Evolutionary conservation across 2,888 invertebrate species (phyloP), one percentile per base, ranked within the genome.

Genomic region (Agrochola lota): DNA sequence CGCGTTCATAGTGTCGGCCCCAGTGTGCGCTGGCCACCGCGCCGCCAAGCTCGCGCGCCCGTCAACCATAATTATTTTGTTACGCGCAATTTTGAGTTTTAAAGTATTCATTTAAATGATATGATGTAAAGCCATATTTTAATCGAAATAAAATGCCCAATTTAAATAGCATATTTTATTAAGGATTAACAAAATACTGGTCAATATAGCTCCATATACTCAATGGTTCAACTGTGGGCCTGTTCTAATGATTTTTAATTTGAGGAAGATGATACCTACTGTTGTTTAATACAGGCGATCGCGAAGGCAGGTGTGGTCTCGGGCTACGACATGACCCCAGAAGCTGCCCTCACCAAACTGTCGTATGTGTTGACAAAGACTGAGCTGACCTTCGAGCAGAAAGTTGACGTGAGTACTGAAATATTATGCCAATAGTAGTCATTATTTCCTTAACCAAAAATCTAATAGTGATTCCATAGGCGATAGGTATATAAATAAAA

Each of bases 301-400:
- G 94, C 97, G 55, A 97, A 97, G 74, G 97, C 97, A 75, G 99
- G 99, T 1, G 98, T 99, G 1, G 97, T 98, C 46, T 97, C 98
- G 0, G 99, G 99, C 0, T 97, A 97, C 77, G 99, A 99, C 91
- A 98, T 99, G 98, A 99, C 99, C 0, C 98, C 99, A 0, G 99
- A 99, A 94, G 99, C 99, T 0, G 99, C 99, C 0, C 97, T 99
- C 15, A 98, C 99, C 3, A 99, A 99, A 94, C 96, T 99, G 2
- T 97, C 98, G 0, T 99, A 99, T 90, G 98, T 99, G 1, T 95
- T 99, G 43, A 98, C 98, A 0, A 98, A 99, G 91, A 96, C 97
- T 9, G 97, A 98, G 69, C 97, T 98, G 95, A 96, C 97, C 68
- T 95, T 97, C 66, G 95, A 97, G 49, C 97, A 97, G 72, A 98